Evolutionary conservation across 2,888 invertebrate genomes (phyloP).

Genomic region (Shargacucullia verbasci): DNA sequence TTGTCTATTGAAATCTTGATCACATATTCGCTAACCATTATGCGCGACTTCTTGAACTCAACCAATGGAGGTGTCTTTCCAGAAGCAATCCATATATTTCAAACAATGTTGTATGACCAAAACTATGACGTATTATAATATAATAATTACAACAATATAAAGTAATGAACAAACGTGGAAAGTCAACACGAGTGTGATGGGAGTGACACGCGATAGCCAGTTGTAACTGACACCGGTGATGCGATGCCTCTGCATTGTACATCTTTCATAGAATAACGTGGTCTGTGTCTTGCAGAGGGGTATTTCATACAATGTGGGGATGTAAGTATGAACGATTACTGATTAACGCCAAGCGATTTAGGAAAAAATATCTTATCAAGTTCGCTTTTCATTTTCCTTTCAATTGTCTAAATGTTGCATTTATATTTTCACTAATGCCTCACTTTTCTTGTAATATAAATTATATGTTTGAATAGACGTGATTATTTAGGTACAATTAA

Average conservation of each 20-base stretch:
- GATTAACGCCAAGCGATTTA: no score
- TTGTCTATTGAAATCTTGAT: no score
- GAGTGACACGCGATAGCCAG: constrained; percentile 74
- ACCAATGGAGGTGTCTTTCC: background rate
- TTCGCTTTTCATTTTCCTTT: no score
- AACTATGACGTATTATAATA: constrained; percentile 48
- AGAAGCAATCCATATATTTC: background rate
- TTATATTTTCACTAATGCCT: no score
- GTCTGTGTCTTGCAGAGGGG: constrained; percentile 29
- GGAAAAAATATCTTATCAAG: no score
- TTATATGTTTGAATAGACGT: no score
- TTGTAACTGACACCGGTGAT: constrained; percentile 77
- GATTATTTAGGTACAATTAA: no score
- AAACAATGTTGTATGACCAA: constrained; percentile 2
- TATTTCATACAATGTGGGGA: background rate
- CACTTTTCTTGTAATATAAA: no score
- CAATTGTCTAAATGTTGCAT: no score
- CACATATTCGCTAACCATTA: no score
- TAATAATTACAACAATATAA: constrained; percentile 68
- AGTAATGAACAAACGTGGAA: constrained; percentile 70
- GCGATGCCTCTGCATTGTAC: constrained; percentile 78
- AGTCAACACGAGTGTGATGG: constrained; percentile 73
- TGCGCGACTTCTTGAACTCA: no score
- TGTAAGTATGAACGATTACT: no score
- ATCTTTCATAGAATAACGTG: constrained; percentile 65